Evolutionary conservation across 2,888 invertebrate species (phyloP).

Genomic region (Eristalinus aeneus): DNA sequence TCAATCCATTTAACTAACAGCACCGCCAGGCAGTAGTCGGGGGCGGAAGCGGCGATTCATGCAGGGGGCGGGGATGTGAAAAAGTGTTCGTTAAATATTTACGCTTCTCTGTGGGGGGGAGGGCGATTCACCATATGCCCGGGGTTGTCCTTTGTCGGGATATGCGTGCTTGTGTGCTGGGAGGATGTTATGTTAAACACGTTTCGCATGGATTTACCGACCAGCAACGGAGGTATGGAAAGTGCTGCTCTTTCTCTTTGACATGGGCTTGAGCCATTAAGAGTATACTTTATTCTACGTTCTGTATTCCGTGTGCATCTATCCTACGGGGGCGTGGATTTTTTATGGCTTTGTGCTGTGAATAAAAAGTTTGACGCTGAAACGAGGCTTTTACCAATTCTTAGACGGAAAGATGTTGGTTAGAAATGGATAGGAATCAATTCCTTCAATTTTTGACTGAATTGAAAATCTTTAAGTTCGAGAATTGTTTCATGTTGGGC

Average conservation of each 20-base stretch:
- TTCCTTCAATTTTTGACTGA: too few relatives aligned
- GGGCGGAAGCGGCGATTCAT: background rate
- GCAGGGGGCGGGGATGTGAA: background rate
- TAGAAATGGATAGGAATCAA: too few relatives aligned
- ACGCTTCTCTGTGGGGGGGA: background rate
- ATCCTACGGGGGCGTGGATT: background rate
- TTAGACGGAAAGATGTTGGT: too few relatives aligned
- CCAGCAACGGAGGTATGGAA: background rate
- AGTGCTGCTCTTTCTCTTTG: background rate
- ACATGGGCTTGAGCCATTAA: background rate
- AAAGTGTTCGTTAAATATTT: background rate
- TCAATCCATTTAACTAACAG: slow-evolving; percentile 28
- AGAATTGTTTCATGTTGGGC: too few relatives aligned
- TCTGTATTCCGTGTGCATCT: background rate
- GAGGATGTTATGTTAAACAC: background rate
- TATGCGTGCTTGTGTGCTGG: background rate
- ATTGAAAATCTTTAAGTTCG: too few relatives aligned
- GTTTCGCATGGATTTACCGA: background rate
- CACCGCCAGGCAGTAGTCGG: background rate
- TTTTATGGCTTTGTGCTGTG: background rate
- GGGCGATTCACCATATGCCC: background rate
- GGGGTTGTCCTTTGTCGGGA: background rate
- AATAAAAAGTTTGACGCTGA: too few relatives aligned
- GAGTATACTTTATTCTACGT: background rate
- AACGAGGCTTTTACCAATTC: background rate